phyloP scores from a whole-genome alignment of 2,113 vertebrate species.

The Xyliphius kryptos region DNA sequence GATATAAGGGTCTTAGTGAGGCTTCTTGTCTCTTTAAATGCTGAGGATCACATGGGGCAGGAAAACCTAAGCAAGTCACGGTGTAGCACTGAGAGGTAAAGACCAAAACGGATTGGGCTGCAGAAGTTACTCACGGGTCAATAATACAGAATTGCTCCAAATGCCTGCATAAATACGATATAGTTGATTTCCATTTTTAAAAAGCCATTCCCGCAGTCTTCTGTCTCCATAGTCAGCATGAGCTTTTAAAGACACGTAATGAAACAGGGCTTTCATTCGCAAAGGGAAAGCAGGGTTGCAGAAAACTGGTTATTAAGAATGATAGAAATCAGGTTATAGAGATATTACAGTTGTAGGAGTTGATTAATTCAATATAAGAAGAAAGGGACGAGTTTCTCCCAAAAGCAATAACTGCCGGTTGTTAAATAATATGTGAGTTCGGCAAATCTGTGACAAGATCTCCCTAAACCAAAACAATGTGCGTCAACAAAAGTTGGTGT shows the following conservation, averaged over 20 bases:
- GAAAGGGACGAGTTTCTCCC: no score
- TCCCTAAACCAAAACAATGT: no score
- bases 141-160: slow-evolving; percentile 55
- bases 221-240: slow-evolving; percentile 66
- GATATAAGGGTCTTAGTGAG: slow-evolving; percentile 14
- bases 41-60: slow-evolving; percentile 34
- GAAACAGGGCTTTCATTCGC: slow-evolving; percentile 38
- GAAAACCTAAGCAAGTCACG: slow-evolving; percentile 43
- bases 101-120: slow-evolving; percentile 63
- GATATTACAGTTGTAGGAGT: no score
- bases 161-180: slow-evolving; percentile 49
- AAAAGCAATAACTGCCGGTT: no score
- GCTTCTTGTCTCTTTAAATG: slow-evolving; percentile 47
- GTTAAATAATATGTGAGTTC: no score
- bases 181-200: slow-evolving; percentile 60
- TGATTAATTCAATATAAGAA: no score
- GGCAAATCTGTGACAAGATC: no score
- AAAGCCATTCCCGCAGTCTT: slow-evolving; percentile 53
- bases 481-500: no score
- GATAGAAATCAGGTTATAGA: no score
- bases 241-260: slow-evolving; percentile 67
- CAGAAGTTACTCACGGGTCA: slow-evolving; percentile 72
- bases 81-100: slow-evolving; percentile 45
- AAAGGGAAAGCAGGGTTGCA: no score
- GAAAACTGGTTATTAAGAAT: no score